Evolutionary conservation across 2,888 invertebrate species (phyloP), one percentile per base, ranked within the genome.

Genomic region (Dryobotodes eremita): DNA sequence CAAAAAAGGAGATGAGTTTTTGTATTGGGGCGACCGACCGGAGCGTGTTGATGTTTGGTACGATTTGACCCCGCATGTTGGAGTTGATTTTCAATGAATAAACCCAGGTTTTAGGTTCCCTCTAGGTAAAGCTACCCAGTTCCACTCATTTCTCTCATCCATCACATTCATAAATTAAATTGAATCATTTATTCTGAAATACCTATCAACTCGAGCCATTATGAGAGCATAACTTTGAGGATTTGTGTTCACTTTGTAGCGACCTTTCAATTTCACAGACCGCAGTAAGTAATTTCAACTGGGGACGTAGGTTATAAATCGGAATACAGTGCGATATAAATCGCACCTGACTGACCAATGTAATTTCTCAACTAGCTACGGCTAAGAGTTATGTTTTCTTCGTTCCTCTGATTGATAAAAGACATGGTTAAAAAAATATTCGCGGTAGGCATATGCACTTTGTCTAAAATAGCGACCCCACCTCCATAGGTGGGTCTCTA

Each of bases 1-100:
- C 68, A 83, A 83, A 83, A 82, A 78, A 79, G 59, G 59, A 75
- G 83, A 83, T 79, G 75, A 72, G 84, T 79, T 83, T 83, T 83
- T 79, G 84, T 83, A 61, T 72, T 53, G 68, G 69, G 75, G 68
- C 69, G 59, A 79, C 59, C 75, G 83, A 69, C 69, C 79, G 71
- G 64, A 62, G 53, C 75, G 59, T 61, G 69, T 64, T 71, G 71
- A 71, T 72, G 71, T 75, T 59, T 82, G 68, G 75, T 79, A 64
- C 79, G 53, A 64, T 75, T 75, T 75, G 74, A 72, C 68, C 66
- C 57, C 53, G 31, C 59, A 79, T 69, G 74, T 79, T 55, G 46
- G 53, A 53, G 69, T 82, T 62, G 71, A 69, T 77, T 72, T 80
- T 82, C 46, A 72, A 46, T 82, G 13, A 62, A 77, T 36, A 69